Evolutionary conservation across 2,797 vertebrate species (phyloP), one percentile per base, ranked within the genome.

Genomic region (Luscinia luscinia): DNA sequence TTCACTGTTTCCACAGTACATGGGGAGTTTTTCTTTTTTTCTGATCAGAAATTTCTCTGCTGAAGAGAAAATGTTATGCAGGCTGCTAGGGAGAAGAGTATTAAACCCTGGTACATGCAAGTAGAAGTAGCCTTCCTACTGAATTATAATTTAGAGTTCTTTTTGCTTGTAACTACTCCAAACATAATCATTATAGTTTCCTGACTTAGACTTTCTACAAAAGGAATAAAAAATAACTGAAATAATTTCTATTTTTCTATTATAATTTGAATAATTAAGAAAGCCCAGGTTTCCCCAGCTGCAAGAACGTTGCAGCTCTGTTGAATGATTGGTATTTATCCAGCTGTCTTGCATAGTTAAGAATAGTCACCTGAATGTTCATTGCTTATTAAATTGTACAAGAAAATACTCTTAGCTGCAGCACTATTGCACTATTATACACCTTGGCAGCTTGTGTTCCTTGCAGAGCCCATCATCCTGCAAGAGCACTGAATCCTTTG

Each of bases 301-400:
- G 73, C 67, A 81, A 46, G 43, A 84, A 24, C 7, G 21, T 15
- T 81, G n/a, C 40, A 38, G 36, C 38, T 84, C 57, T 41, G 5
- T 9, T 41, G 43, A 38, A 24, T 16, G 48, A 54, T 32, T 61
- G 27, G 34, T 73, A 59, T 40, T 93, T 63, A 49, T 58, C 83
- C 62, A 32, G 9, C 67, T 95, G 89, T 61, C 78, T 89, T 55
- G 38, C 34, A 28, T 5, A 9, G 74, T 87, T 90, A 83, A 51
- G 75, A 79, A 46, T 12, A 77, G 64, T 80, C 90, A 90, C 40
- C 41, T 85, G 68, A 79, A 88, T 67, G 75, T 61, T 89, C 82
- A 89, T 83, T 85, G 55, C 57, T 89, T 91, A 79, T 95, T 92
- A 79, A 89, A 68, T 78, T 76, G 58, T 87, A 81, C 82, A 95